A percentile compares a stretch with the other conserved stretches of the same genome.
Evolutionary conservation across 2,888 invertebrate species (phyloP).

Genomic region (Willowsia nigromaculata): DNA sequence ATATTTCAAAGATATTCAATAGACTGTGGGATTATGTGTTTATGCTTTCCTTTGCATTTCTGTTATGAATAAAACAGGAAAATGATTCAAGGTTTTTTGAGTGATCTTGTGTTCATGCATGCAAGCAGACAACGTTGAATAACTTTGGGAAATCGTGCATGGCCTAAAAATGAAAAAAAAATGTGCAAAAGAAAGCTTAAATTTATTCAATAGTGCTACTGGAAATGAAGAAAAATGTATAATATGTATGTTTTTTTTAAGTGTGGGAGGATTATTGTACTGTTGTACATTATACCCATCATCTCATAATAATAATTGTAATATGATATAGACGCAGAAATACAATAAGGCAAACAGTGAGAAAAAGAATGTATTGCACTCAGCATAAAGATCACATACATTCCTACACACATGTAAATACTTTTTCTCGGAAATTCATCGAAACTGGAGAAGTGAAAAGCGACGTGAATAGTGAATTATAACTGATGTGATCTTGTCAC

Average conservation of each 20-base stretch:
- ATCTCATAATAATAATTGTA: background rate
- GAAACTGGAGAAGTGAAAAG: background rate
- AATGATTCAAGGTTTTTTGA: background rate
- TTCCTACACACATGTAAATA: background rate
- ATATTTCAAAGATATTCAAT: background rate
- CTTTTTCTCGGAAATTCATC: slow-evolving; percentile 1
- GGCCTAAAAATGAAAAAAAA: slow-evolving; percentile 5
- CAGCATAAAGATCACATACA: background rate
- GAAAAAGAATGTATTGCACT: no score
- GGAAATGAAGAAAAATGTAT: background rate
- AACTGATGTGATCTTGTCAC: background rate
- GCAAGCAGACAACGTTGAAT: background rate
- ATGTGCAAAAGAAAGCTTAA: background rate
- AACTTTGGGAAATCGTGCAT: slow-evolving; percentile 8
- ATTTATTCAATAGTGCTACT: background rate
- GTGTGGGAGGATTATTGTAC: background rate
- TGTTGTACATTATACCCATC: background rate
- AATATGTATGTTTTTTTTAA: background rate
- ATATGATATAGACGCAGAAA: background rate
- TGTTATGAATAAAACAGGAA: background rate
- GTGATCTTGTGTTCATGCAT: background rate
- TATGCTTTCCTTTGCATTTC: background rate
- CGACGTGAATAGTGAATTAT: background rate
- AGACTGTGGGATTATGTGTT: background rate
- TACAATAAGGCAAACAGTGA: background rate